Conservation (phyloP, 1,140 invertebrate genomes). For the Anoplophora glabripennis region DNA sequence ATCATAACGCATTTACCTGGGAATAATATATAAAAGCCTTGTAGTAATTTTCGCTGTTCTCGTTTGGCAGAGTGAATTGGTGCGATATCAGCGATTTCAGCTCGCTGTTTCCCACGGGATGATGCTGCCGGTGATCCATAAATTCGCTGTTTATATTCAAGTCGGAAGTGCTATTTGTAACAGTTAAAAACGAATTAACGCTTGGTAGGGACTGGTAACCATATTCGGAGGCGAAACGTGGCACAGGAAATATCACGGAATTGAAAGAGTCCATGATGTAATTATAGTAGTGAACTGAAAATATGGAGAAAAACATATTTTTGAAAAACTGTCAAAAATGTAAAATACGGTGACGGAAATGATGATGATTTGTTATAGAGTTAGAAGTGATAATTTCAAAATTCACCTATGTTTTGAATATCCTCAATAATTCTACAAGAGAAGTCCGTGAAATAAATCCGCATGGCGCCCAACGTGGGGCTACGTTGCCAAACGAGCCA, state of each 20-base stretch:
- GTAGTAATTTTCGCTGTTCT: conserved; percentile 51
- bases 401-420: too few species aligned
- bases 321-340: too few species aligned
- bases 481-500: too few species aligned
- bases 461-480: too few species aligned
- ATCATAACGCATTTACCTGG: conserved; percentile 54
- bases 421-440: too few species aligned
- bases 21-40: conserved; percentile 68
- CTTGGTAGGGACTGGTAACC: conserved; percentile 89
- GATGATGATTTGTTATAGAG: too few species aligned
- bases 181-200: conserved; percentile 58
- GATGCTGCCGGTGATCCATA: conserved; percentile 79
- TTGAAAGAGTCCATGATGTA: conserved; percentile 82
- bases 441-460: too few species aligned
- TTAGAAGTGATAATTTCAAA: too few species aligned
- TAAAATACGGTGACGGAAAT: too few species aligned
- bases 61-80: conserved; percentile 59
- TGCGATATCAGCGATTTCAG: conserved; percentile 59
- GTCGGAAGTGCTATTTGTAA: conserved; percentile 56
- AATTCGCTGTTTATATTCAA: conserved; percentile 60
- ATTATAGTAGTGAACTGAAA: conserved; percentile 88
- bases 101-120: conserved; percentile 64
- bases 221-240: conserved; percentile 93
- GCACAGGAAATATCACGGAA: conserved; percentile 68
- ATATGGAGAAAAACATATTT: not conserved